A percentile compares a stretch with the other conserved stretches of the same genome.
phyloP scores from a whole-genome alignment of 2,888 invertebrate species.

The Lamproptera curius region DNA sequence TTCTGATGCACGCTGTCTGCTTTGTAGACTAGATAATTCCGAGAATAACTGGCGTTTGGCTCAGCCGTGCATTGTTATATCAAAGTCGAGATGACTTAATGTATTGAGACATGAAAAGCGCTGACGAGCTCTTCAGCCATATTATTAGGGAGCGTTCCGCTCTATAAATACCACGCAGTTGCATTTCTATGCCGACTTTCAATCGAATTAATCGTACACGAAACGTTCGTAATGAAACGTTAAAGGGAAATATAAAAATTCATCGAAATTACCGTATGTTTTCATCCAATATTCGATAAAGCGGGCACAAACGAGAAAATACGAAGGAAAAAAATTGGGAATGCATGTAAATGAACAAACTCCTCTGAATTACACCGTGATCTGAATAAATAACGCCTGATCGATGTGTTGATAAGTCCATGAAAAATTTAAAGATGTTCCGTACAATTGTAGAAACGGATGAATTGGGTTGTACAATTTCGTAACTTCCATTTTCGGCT shows the following conservation, averaged over 20 bases:
- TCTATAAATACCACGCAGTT: slow-evolving; percentile 15
- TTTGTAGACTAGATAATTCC: slow-evolving; percentile 48
- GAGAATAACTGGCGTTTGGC: slow-evolving; percentile 46
- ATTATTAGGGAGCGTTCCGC: slow-evolving; percentile 9
- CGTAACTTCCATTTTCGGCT: slow-evolving; percentile 47
- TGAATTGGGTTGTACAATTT: slow-evolving; percentile 49
- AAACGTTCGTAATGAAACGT: slow-evolving; percentile 25
- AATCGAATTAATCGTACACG: slow-evolving; percentile 20
- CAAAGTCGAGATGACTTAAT: slow-evolving; percentile 29
- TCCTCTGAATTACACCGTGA: slow-evolving; percentile 64
- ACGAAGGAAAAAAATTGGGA: slow-evolving; percentile 49
- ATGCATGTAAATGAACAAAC: slow-evolving; percentile 68
- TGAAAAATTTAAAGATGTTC: slow-evolving; percentile 62
- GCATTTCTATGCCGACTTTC: slow-evolving; percentile 2
- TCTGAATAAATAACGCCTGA: slow-evolving; percentile 66
- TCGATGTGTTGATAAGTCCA: slow-evolving; percentile 69
- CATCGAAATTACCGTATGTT: slow-evolving; percentile 35
- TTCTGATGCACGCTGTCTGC: slow-evolving; percentile 48
- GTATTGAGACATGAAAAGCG: slow-evolving; percentile 21
- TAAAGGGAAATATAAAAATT: slow-evolving; percentile 35
- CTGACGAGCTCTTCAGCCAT: slow-evolving; percentile 12
- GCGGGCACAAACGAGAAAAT: slow-evolving; percentile 55
- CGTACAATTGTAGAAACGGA: slow-evolving; percentile 49
- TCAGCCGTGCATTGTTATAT: slow-evolving; percentile 32
- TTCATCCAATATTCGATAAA: slow-evolving; percentile 54